Conservation (phyloP, 2,113 vertebrate genomes). For the Pteronura brasiliensis region DNA sequence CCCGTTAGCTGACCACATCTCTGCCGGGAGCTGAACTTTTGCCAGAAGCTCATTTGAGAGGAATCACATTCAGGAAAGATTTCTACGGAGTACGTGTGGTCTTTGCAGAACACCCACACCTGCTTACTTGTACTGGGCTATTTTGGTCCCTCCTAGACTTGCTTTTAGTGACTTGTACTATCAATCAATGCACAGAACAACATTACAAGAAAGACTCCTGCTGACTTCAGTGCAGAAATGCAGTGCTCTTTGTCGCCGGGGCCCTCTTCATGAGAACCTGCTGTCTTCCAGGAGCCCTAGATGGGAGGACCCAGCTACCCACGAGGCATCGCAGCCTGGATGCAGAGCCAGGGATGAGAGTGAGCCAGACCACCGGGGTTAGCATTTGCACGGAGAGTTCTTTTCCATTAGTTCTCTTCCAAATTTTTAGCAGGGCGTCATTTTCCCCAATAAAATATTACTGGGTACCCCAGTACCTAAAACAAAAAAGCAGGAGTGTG, state of each 20-base stretch:
- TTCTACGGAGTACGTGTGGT: neutral
- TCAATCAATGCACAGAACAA: neutral
- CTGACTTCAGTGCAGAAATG: neutral
- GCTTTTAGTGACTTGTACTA: neutral
- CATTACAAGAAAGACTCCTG: neutral
- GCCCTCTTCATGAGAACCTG: neutral
- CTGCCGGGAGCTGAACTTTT: neutral
- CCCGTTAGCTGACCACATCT: neutral
- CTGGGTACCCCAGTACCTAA: neutral
- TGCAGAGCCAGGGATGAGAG: neutral
- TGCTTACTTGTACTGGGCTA: neutral
- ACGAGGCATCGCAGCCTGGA: neutral
- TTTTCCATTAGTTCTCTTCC: neutral
- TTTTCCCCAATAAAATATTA: conserved; percentile 6
- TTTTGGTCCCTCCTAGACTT: neutral
- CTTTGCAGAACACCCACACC: neutral
- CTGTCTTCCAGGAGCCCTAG: neutral
- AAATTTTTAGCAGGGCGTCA: neutral
- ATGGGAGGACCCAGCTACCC: neutral
- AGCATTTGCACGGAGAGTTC: neutral
- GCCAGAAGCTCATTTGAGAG: neutral
- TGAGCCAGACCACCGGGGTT: neutral
- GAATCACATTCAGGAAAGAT: neutral
- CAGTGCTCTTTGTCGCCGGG: accelerated
- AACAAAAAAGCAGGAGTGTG: neutral